Evolutionary conservation across 1,140 invertebrate genomes (phyloP).

Genomic region (Subanguina moxae): DNA sequence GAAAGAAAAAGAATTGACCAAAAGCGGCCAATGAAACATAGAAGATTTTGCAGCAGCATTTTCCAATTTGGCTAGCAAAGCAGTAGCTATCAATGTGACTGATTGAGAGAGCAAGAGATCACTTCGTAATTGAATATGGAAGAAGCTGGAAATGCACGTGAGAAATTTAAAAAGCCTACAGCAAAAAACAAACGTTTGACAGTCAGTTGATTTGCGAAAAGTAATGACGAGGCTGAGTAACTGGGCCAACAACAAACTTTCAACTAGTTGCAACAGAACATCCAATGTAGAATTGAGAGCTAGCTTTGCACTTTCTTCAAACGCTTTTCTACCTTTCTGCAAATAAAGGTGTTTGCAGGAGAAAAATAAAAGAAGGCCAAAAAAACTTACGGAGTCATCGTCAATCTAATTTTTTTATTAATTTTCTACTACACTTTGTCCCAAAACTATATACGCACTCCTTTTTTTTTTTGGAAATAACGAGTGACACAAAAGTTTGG

Average conservation of each 20-base stretch:
- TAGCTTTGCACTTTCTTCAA: slow-evolving; percentile 34
- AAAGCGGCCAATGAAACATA: slow-evolving; percentile 22
- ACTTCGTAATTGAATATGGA: slow-evolving; percentile 44
- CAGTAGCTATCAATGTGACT: slow-evolving; percentile 35
- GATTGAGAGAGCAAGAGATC: slow-evolving; percentile 43
- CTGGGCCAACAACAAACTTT: slow-evolving; percentile 29
- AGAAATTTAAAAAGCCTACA: too few species aligned
- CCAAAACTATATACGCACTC: too few species aligned
- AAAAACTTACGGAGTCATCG: too few species aligned
- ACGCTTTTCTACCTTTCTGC: slow-evolving; percentile 29
- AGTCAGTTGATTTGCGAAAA: slow-evolving; percentile 32
- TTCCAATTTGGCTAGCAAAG: slow-evolving; percentile 30
- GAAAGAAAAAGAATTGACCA: slow-evolving; percentile 42
- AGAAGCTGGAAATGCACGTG: slow-evolving; percentile 24
- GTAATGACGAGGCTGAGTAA: slow-evolving; percentile 27
- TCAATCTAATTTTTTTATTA: too few species aligned
- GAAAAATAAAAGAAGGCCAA: too few species aligned
- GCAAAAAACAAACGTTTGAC: slow-evolving; percentile 15
- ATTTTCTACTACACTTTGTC: too few species aligned
- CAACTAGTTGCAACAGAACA: slow-evolving; percentile 27
- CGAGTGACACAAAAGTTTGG: too few species aligned
- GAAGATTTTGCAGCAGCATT: neutral
- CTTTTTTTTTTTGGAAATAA: too few species aligned
- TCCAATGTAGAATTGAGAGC: slow-evolving; percentile 41
- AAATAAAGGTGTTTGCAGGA: neutral